Base-by-base conservation (phyloP, 2,113 vertebrate genomes). In the Smithornis capensis region DNA sequence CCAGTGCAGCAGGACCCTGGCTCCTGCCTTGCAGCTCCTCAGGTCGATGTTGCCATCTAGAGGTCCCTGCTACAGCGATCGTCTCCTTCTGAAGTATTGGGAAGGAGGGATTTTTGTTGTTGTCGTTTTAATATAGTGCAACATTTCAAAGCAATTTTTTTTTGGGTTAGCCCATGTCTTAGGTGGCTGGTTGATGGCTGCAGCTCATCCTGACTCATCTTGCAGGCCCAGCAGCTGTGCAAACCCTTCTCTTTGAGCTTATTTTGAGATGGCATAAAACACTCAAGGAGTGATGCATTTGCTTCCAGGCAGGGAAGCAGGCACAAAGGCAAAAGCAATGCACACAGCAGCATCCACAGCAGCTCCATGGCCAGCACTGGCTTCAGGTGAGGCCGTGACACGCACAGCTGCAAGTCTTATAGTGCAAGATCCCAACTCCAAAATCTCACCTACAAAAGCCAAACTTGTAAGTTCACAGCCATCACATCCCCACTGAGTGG, bases 1-100 rank as follows among this genome's bases (percentile, higher is more conserved):
- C 90, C 27, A 3, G 35, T 42, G 10, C 28, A 12, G 38, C 2
- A 1, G 64, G 44, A 9, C 42, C 64, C 62, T 35, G 0, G 19
- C 8, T 71, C 53, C 45, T 37, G 23, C 45, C 45, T 42, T 12
- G 35, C 84, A 37, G 81, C 87, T 94, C 55, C 29, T 74, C 94
- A 33, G 87, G 90, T 88, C 76, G 90, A 85, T 92, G 82, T 95
- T 96, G 97, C 96, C 96, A 97, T 60, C 97, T 97, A 97, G 96
- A 92, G 96, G 95, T n/a, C 23, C 86, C 42, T 44, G 49, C 49
- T 71, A 74, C 73, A 45, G 27, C 3, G 17, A 59, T 74, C 53
- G 0, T 18, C 42, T 71, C 49, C 19, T 88, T 22, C 24, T 47
- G 13, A 71, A 68, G 33, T 14, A 14, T 2, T 3, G 24, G 27